Evolutionary conservation across 2,888 invertebrate genomes (phyloP).

Genomic region (Rhingia rostrata): DNA sequence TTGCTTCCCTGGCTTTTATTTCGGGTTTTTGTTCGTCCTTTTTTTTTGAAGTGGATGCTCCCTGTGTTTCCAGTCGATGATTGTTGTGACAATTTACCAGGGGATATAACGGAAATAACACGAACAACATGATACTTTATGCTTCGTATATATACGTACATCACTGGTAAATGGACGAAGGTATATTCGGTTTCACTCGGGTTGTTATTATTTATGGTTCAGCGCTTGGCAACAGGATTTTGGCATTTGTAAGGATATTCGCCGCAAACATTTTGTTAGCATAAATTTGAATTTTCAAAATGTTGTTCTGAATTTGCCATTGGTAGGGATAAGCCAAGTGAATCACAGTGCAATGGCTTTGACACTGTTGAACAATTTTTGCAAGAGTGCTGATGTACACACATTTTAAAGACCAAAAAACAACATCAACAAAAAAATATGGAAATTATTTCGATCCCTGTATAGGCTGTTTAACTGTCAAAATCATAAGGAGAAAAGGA

Average conservation of each 20-base stretch:
- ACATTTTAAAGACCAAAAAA: constrained; percentile 1
- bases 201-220: constrained; percentile 47
- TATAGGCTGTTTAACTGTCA: constrained; percentile 49
- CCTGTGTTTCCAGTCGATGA: constrained; percentile 45
- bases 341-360: constrained; percentile 14
- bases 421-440: not conserved
- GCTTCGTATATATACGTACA: constrained; percentile 36
- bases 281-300: constrained; percentile 30
- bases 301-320: no score
- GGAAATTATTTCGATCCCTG: constrained; percentile 39
- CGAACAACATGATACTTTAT: constrained; percentile 30
- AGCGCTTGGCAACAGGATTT: constrained; percentile 44
- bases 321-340: not conserved
- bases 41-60: not conserved
- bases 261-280: constrained; percentile 12
- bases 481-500: constrained; percentile 9
- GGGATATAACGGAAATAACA: constrained; percentile 48
- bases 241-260: constrained; percentile 38
- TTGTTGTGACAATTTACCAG: constrained; percentile 60
- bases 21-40: not conserved
- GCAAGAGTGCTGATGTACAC: not conserved
- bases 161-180: constrained; percentile 8
- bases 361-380: not conserved
- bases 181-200: constrained; percentile 30
- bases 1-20: constrained; percentile 30